A percentile compares a stretch with the other conserved stretches of the same genome.
phyloP scores from a whole-genome alignment of 2,113 vertebrate species.

The Saccopteryx leptura region DNA sequence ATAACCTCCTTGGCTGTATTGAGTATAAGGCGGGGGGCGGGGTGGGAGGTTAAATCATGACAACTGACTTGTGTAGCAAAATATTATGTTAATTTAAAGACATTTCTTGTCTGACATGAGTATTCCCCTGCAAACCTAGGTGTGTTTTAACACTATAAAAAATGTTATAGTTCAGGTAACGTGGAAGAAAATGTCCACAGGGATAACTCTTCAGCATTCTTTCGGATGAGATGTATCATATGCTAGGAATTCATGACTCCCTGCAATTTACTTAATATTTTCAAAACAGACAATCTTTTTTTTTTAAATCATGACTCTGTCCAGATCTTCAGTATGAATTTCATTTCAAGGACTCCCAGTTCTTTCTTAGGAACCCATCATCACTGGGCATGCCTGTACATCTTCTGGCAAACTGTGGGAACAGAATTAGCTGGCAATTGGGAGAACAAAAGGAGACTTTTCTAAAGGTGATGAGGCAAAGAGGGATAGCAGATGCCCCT shows the following conservation, averaged over 20 bases:
- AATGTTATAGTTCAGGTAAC: background rate
- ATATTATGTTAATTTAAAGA: background rate
- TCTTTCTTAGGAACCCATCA: conserved; percentile 48
- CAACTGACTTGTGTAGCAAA: background rate
- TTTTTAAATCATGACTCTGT: background rate
- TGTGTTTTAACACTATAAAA: conserved; percentile 50
- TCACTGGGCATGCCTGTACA: conserved; percentile 64
- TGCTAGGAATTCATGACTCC: conserved; percentile 20
- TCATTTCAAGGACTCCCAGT: conserved; percentile 50
- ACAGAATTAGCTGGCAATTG: conserved; percentile 14
- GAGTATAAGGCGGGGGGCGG: background rate
- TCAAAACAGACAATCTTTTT: background rate
- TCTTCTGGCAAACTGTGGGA: conserved; percentile 61
- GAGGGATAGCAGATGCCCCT: conserved; percentile 69
- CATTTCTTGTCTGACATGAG: background rate
- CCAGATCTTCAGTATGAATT: conserved; percentile 19
- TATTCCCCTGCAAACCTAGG: background rate
- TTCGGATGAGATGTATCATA: background rate
- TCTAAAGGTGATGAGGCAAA: conserved; percentile 77
- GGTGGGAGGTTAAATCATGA: background rate
- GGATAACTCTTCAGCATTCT: background rate
- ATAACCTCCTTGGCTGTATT: background rate
- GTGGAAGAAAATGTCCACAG: background rate
- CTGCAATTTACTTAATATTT: conserved; percentile 17
- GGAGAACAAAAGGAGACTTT: conserved; percentile 80